These are phyloP conservation scores for Cephalopholis sonnerati DNA, from an alignment of 2,113 vertebrate genomes.

Conservation along the genomic window DNA sequence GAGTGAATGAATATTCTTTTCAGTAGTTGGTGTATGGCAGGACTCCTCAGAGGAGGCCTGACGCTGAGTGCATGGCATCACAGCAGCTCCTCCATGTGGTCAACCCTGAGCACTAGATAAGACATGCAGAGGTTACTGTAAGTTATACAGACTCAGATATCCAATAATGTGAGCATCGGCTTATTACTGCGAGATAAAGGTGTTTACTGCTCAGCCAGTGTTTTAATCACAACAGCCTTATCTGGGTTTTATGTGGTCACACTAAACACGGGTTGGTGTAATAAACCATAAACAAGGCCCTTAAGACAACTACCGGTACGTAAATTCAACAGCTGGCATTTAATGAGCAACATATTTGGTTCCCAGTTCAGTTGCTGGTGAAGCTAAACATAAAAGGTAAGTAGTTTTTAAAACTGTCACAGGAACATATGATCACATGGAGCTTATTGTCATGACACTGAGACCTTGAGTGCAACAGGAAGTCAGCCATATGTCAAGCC, in stretches of 20 bases:
- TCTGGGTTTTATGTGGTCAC: neutral
- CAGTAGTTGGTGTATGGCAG: no score
- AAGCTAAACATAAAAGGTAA: conserved; percentile 31
- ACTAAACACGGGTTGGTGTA: neutral
- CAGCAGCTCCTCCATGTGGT: conserved; percentile 84
- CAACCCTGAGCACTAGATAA: conserved; percentile 77
- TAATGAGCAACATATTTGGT: conserved; percentile 10
- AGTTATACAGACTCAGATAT: neutral
- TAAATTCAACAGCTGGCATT: neutral
- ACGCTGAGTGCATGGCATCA: conserved; percentile 67
- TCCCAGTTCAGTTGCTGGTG: conserved; percentile 9
- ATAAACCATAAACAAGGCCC: neutral
- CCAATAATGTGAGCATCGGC: neutral
- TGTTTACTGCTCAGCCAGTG: neutral
- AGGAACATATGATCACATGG: neutral
- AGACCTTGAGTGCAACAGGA: neutral
- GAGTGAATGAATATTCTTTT: neutral
- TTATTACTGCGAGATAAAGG: conserved; percentile 2
- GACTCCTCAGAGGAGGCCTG: conserved; percentile 39
- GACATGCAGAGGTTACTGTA: neutral
- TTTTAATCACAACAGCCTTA: conserved; percentile 15
- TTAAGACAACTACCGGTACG: neutral
- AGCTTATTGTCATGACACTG: neutral
- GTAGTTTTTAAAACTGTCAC: neutral
- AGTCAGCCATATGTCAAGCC: neutral